Evolutionary conservation across 1,140 invertebrate species (phyloP).

Genomic region (Brachionus sp.): DNA sequence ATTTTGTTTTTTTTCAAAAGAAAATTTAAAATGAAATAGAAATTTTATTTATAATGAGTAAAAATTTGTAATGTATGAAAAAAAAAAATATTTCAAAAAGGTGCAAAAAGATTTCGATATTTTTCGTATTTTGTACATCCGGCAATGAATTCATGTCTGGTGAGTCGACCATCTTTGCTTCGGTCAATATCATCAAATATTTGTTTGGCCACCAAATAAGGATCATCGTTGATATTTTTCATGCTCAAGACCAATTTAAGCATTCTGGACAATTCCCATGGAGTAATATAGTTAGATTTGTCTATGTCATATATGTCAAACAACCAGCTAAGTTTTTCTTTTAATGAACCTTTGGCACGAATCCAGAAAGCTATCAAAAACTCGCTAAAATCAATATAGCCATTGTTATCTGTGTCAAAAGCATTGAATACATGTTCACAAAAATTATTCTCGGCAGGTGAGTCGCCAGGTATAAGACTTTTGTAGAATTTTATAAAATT

Average conservation of each 20-base stretch:
- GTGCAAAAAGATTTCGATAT: constrained; percentile 36
- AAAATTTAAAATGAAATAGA: no score
- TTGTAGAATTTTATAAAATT: constrained; percentile 43
- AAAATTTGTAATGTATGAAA: neutral
- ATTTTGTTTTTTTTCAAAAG: no score
- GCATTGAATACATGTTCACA: constrained; percentile 16
- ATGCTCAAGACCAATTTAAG: constrained; percentile 4
- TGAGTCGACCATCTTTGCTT: neutral
- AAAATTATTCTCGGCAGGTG: neutral
- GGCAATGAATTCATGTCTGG: constrained; percentile 43
- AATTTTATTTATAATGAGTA: no score
- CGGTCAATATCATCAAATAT: constrained; percentile 28
- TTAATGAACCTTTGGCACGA: constrained; percentile 10
- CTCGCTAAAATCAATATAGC: constrained; percentile 44
- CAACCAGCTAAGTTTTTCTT: constrained; percentile 34
- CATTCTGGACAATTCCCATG: constrained; percentile 30
- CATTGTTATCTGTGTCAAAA: constrained; percentile 22
- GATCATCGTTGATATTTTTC: neutral
- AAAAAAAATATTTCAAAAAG: constrained; percentile 12
- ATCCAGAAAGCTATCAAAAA: constrained; percentile 38
- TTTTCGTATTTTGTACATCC: constrained; percentile 7
- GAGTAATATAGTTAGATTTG: constrained; percentile 15
- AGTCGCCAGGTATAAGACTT: constrained; percentile 7
- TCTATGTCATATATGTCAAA: constrained; percentile 45
- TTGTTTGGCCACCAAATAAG: neutral